Conservation (phyloP, 2,113 vertebrate species). For the Rana temporaria region DNA sequence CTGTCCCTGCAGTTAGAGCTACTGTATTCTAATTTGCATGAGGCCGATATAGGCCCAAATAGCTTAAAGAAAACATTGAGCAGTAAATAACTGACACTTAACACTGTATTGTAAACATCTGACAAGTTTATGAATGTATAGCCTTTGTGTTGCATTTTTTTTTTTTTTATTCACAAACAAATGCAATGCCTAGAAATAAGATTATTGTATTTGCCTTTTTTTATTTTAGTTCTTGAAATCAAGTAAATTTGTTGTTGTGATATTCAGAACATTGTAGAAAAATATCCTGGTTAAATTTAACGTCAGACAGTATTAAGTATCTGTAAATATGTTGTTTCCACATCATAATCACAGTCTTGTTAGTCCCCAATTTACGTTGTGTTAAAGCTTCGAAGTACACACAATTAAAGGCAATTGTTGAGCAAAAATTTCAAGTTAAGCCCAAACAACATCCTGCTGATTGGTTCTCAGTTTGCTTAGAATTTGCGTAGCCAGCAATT, state of each 20-base stretch:
- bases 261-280: too few species aligned
- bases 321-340: neutral
- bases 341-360: neutral
- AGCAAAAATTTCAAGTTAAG: constrained; percentile 3
- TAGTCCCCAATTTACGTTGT: neutral
- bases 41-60: constrained; percentile 58
- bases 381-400: neutral
- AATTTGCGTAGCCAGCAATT: constrained; percentile 26
- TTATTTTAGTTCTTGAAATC: too few species aligned
- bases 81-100: neutral
- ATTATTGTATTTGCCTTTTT: too few species aligned
- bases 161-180: neutral
- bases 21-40: constrained; percentile 61
- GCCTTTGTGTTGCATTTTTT: neutral
- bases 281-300: too few species aligned
- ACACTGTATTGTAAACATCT: too few species aligned
- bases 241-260: too few species aligned
- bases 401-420: constrained; percentile 18
- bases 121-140: neutral
- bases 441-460: neutral
- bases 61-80: neutral
- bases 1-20: constrained; percentile 61
- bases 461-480: neutral
- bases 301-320: neutral
- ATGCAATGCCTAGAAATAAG: neutral